A percentile compares a stretch with the other conserved stretches of the same genome.
These are phyloP conservation scores for Lytechinus variegatus DNA, from an alignment of 35 echinoderm and acorn worm species.

Conservation along the genomic window DNA sequence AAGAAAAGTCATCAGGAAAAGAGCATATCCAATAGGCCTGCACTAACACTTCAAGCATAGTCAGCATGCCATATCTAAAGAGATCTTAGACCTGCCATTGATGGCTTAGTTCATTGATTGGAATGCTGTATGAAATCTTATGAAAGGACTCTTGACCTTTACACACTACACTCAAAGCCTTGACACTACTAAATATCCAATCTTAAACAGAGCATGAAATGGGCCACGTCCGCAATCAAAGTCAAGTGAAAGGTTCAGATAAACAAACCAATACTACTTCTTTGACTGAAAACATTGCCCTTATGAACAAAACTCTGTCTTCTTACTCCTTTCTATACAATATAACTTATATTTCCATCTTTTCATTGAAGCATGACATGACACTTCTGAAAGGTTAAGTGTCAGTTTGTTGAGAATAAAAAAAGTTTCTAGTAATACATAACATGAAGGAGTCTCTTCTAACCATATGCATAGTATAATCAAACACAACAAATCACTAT, in stretches of 20 bases:
- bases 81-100: background rate
- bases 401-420: background rate
- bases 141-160: too few species aligned
- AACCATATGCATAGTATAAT: background rate
- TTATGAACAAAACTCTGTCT: too few species aligned
- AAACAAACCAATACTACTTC: too few species aligned
- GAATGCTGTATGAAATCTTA: background rate
- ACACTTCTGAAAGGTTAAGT: background rate
- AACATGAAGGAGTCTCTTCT: background rate
- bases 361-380: background rate
- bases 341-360: background rate
- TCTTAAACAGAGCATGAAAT: too few species aligned
- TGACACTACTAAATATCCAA: too few species aligned
- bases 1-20: background rate
- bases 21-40: conserved; percentile 25
- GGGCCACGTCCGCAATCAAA: too few species aligned
- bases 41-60: conserved; percentile 23
- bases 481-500: background rate
- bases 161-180: too few species aligned
- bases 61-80: background rate
- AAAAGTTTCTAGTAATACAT: background rate
- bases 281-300: too few species aligned
- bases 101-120: background rate
- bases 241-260: too few species aligned
- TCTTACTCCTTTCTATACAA: too few species aligned